Conservation (phyloP, 1,140 invertebrate species). For the Neodiprion fabricii region DNA sequence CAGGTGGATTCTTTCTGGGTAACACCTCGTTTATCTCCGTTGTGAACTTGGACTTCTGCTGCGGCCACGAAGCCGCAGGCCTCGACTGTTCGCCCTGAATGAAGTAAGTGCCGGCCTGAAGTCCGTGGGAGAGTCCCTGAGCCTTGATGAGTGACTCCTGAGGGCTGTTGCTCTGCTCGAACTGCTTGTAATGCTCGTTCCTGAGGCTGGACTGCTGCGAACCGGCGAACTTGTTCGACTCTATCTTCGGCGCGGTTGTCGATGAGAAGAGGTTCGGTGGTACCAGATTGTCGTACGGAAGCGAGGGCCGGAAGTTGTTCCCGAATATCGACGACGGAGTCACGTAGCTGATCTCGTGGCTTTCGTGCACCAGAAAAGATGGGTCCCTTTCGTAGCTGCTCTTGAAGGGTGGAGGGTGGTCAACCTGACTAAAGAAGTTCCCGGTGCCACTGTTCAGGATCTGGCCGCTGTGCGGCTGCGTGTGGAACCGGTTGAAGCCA, state of each 20-base stretch:
- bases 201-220: not conserved
- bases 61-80: constrained; percentile 33
- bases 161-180: constrained; percentile 22
- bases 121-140: constrained; percentile 10
- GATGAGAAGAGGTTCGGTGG: constrained; percentile 37
- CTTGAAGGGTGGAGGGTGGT: constrained; percentile 44
- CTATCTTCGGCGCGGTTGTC: constrained; percentile 26
- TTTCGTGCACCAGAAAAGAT: constrained; percentile 52
- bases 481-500: constrained; percentile 30
- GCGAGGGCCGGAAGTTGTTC: constrained; percentile 48
- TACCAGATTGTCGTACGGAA: constrained; percentile 44
- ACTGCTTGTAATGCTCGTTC: constrained; percentile 12
- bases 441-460: constrained; percentile 23
- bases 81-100: constrained; percentile 41
- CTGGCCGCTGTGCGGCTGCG: constrained; percentile 26
- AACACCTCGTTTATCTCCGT: constrained; percentile 56
- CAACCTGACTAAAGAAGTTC: constrained; percentile 49
- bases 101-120: constrained; percentile 43
- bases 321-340: constrained; percentile 28
- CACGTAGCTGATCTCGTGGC: constrained; percentile 50
- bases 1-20: constrained; percentile 44
- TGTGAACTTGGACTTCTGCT: constrained; percentile 38
- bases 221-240: constrained; percentile 34
- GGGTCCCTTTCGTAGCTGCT: constrained; percentile 49
- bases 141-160: not conserved